These are phyloP conservation scores for Irena cyanogastra DNA, from an alignment of 2,113 vertebrate genomes.

Conservation along the genomic window DNA sequence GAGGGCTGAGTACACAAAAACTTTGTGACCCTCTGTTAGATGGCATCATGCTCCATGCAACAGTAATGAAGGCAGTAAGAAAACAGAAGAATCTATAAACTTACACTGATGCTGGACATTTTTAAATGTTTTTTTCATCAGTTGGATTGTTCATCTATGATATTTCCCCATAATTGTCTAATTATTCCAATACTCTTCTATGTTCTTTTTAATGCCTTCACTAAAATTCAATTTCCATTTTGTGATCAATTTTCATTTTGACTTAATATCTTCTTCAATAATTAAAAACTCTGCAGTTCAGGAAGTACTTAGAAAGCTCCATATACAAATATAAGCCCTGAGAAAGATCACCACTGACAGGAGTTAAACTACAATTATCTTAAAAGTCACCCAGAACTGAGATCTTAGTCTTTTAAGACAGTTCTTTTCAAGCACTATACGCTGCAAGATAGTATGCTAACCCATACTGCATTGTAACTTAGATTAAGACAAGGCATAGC, in stretches of 20 bases:
- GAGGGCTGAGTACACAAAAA: not conserved
- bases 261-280: not conserved
- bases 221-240: not conserved
- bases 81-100: not conserved
- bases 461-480: not conserved
- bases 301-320: not conserved
- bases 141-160: not conserved
- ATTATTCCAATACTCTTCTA: not conserved
- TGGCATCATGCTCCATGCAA: not conserved
- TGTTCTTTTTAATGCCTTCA: not conserved
- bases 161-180: not conserved
- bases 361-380: not conserved
- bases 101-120: not conserved
- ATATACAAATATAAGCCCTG: not conserved
- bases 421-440: not conserved
- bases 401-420: not conserved
- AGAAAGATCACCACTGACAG: not conserved
- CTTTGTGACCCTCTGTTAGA: not conserved
- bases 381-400: not conserved
- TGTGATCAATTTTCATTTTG: not conserved
- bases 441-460: not conserved
- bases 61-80: not conserved
- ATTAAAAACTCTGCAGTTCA: fast-evolving
- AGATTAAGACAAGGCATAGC: not conserved
- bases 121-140: not conserved